These are phyloP conservation scores for Mormyrus proboscirostris DNA, from an alignment of 2,797 vertebrate species.

Conservation along the genomic window DNA sequence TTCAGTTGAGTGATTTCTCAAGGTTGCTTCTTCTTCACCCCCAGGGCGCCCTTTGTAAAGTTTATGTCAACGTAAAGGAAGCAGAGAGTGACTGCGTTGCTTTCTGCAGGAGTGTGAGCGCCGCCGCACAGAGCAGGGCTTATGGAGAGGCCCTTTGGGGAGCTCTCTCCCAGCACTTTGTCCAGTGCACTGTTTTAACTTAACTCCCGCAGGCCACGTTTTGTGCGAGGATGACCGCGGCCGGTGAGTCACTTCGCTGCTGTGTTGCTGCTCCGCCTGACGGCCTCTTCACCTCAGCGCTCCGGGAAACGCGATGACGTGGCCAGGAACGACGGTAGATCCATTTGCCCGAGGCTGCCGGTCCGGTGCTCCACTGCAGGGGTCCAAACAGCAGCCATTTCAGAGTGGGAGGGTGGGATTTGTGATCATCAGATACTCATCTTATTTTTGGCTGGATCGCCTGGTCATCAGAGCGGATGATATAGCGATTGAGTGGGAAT, in stretches of 20 bases:
- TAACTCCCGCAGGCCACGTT: background rate
- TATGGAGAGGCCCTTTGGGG: background rate
- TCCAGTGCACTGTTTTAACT: background rate
- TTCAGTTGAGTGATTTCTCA: constrained; percentile 9
- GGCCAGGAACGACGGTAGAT: background rate
- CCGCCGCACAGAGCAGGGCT: background rate
- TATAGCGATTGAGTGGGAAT: background rate
- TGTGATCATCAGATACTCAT: background rate
- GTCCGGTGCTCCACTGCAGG: background rate
- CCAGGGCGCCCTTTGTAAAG: background rate
- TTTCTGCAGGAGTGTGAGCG: background rate
- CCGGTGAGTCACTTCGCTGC: background rate
- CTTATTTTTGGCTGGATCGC: background rate
- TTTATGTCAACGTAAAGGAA: background rate
- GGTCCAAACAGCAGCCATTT: background rate
- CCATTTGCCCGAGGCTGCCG: background rate
- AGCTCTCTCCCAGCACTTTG: background rate
- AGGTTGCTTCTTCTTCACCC: background rate
- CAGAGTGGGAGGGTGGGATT: background rate
- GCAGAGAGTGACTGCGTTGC: background rate
- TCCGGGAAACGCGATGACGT: background rate
- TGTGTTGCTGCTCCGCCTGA: background rate
- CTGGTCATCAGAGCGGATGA: background rate
- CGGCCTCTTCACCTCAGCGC: background rate
- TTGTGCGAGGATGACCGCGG: background rate